Conservation (phyloP, 2,888 invertebrate genomes). For the Tethea ocularis region DNA sequence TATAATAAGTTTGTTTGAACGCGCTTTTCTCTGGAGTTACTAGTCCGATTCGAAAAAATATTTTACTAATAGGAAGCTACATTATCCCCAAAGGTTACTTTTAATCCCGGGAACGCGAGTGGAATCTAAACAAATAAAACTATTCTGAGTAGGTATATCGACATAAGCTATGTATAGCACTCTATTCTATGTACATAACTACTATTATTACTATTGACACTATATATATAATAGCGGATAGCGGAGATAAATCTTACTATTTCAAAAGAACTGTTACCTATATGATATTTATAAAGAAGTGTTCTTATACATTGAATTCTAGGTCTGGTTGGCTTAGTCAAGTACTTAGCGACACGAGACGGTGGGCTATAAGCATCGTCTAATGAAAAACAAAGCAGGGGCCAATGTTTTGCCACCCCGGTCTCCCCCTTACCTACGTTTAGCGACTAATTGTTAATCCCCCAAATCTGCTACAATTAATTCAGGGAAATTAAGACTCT, state of each 20-base stretch:
- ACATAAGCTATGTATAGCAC: no score
- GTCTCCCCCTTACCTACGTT: slow-evolving; percentile 46
- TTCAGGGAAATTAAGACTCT: slow-evolving; percentile 14
- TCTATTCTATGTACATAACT: no score
- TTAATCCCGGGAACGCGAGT: no score
- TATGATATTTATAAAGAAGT: slow-evolving; percentile 30
- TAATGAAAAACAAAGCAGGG: slow-evolving; percentile 74
- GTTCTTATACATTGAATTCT: slow-evolving; percentile 42
- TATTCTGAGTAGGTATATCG: no score
- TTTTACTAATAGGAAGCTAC: no score
- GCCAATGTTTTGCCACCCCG: slow-evolving; percentile 42
- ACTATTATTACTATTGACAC: no score
- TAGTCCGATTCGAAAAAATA: no score
- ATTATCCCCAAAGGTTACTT: no score
- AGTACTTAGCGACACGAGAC: slow-evolving; percentile 40
- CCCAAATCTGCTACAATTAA: slow-evolving; percentile 27
- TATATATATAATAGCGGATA: no score
- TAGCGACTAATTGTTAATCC: slow-evolving; percentile 57
- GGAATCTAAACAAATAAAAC: no score
- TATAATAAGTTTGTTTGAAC: no score
- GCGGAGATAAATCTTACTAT: not conserved
- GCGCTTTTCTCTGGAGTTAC: no score
- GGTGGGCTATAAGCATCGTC: slow-evolving; percentile 54
- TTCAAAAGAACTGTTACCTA: slow-evolving; percentile 25
- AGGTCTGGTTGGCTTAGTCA: slow-evolving; percentile 43